Evolutionary conservation across 2,888 invertebrate genomes (phyloP).

Genomic region (Lithophane semibrunnea): DNA sequence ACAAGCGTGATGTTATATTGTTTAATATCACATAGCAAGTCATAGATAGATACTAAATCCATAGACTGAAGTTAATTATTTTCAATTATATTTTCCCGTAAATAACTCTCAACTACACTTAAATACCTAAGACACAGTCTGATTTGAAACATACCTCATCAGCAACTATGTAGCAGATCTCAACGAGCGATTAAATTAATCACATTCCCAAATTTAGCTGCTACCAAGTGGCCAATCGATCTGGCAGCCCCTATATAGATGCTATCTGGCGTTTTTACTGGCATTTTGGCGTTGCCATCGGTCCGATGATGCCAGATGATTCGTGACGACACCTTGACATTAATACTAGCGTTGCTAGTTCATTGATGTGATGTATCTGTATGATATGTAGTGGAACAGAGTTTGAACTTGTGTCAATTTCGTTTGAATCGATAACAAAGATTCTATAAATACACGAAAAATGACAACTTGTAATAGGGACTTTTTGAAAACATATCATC

Average conservation of each 20-base stretch:
- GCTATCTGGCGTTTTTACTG: constrained; percentile 66
- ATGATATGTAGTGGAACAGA: constrained; percentile 48
- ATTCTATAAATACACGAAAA: background rate
- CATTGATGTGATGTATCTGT: constrained; percentile 42
- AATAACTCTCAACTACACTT: background rate
- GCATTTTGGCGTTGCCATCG: constrained; percentile 72
- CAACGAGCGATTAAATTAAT: constrained; percentile 43
- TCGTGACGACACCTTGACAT: constrained; percentile 78
- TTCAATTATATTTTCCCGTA: background rate
- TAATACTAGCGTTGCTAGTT: constrained; percentile 61
- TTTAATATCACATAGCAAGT: background rate
- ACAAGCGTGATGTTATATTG: background rate
- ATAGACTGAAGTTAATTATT: background rate
- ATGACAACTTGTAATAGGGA: no score
- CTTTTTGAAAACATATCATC: background rate
- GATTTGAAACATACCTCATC: background rate
- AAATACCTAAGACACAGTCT: background rate
- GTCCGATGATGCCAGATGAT: constrained; percentile 75
- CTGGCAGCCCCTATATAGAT: constrained; percentile 62
- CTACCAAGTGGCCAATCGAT: constrained; percentile 39
- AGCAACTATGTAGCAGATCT: constrained; percentile 2
- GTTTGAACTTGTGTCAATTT: constrained; percentile 38
- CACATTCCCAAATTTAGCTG: constrained; percentile 49
- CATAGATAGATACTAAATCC: background rate
- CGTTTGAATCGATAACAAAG: background rate